A percentile compares a stretch with the other conserved stretches of the same genome.
phyloP scores from a whole-genome alignment of 2,888 invertebrate species.

The Venusia cambrica region DNA sequence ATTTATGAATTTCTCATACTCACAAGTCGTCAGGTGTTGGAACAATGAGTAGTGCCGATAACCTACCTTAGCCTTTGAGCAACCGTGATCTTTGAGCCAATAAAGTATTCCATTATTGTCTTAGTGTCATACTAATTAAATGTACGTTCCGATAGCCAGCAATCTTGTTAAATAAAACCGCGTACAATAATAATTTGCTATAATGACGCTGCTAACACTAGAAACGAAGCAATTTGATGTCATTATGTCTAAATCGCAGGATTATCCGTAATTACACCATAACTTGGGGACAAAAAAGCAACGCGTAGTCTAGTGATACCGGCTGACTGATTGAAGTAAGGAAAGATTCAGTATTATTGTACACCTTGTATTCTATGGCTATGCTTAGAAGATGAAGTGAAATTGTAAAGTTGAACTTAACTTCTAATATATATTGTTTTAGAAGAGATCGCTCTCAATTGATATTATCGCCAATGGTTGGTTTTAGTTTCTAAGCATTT shows the following conservation, averaged over 20 bases:
- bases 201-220: conserved; percentile 23
- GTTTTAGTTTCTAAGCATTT: no score
- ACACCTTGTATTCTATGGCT: no score
- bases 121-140: conserved; percentile 8
- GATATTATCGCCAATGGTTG: no score
- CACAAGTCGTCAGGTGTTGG: conserved; percentile 32
- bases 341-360: no score
- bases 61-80: conserved; percentile 22
- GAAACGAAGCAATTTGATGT: conserved; percentile 35
- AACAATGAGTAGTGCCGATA: conserved; percentile 38
- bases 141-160: no score
- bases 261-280: conserved; percentile 37
- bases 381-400: no score
- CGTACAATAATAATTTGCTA: conserved; percentile 19
- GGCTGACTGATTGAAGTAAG: no score
- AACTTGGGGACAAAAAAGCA: conserved; percentile 35
- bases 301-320: no score
- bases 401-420: no score
- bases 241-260: conserved; percentile 34
- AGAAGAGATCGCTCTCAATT: no score
- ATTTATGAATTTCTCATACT: no score
- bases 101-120: conserved; percentile 13
- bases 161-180: conserved; percentile 15
- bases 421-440: no score
- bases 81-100: conserved; percentile 18